A percentile compares a stretch with the other conserved stretches of the same genome.
phyloP scores from a whole-genome alignment of 2,888 invertebrate species.

The Strigamia crassipes region DNA sequence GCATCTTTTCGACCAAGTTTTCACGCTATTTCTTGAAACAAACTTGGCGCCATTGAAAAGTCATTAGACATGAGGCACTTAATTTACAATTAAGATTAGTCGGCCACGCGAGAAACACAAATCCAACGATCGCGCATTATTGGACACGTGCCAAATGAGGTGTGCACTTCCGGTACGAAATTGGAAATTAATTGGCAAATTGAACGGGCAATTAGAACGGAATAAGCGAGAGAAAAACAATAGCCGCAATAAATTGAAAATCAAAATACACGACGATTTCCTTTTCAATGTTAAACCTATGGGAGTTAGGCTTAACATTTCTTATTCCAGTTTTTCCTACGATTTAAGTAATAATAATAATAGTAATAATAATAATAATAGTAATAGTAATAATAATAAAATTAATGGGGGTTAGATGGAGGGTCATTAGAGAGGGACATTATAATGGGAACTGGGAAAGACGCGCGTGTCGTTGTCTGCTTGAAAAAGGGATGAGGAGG shows the following conservation, averaged over 20 bases:
- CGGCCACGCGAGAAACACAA: neutral
- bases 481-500: constrained; percentile 11
- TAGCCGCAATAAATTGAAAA: neutral
- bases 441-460: constrained; percentile 17
- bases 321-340: neutral
- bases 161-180: neutral
- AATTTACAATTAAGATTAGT: constrained; percentile 37
- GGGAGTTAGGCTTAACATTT: neutral
- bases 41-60: constrained; percentile 29
- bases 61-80: constrained; percentile 27
- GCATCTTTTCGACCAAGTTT: constrained; percentile 5
- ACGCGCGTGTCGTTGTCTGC: constrained; percentile 37
- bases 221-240: neutral
- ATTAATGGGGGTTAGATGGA: neutral
- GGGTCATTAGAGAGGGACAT: neutral
- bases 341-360: neutral
- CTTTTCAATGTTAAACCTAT: neutral
- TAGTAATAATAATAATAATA: neutral
- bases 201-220: neutral
- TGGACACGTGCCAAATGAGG: constrained; percentile 5
- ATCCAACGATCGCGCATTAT: constrained; percentile 18
- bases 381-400: constrained; percentile 8
- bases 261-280: neutral
- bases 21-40: neutral
- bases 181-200: constrained; percentile 30